Evolutionary conservation across 2,797 vertebrate genomes (phyloP).

Genomic region (Gymnothorax javanicus): DNA sequence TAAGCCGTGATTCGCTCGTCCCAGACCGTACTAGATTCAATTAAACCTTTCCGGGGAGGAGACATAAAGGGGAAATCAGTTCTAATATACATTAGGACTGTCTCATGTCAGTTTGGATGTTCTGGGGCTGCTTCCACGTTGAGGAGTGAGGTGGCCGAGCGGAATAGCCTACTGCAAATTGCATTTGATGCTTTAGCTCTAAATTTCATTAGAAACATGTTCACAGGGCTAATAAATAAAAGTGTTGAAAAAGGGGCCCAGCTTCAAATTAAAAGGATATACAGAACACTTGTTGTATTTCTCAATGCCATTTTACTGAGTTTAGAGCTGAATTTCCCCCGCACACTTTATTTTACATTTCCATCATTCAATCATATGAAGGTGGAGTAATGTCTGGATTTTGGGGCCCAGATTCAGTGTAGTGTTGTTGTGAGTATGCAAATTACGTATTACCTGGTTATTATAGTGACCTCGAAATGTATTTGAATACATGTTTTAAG

Average conservation of each 20-base stretch:
- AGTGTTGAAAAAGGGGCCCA: not conserved
- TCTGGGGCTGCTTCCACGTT: too few species aligned
- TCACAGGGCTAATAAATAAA: not conserved
- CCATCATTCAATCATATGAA: not conserved
- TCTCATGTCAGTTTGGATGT: not conserved
- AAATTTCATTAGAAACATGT: not conserved
- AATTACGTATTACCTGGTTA: not conserved
- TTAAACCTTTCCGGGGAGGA: not conserved
- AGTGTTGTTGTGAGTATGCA: not conserved
- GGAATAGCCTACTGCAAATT: not conserved
- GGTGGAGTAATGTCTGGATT: not conserved
- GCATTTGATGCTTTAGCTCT: not conserved
- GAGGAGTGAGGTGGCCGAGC: not conserved
- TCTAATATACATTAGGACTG: not conserved
- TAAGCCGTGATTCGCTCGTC: conserved; percentile 1
- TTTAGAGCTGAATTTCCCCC: not conserved
- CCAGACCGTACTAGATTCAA: not conserved
- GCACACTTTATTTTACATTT: not conserved
- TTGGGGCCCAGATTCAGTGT: not conserved
- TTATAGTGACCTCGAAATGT: not conserved
- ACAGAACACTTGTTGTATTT: not conserved
- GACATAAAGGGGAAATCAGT: not conserved
- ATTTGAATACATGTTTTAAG: not conserved
- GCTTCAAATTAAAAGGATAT: not conserved
- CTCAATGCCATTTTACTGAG: not conserved